Conservation (phyloP, 2,797 vertebrate genomes). For the Hozukius guyotensis region DNA sequence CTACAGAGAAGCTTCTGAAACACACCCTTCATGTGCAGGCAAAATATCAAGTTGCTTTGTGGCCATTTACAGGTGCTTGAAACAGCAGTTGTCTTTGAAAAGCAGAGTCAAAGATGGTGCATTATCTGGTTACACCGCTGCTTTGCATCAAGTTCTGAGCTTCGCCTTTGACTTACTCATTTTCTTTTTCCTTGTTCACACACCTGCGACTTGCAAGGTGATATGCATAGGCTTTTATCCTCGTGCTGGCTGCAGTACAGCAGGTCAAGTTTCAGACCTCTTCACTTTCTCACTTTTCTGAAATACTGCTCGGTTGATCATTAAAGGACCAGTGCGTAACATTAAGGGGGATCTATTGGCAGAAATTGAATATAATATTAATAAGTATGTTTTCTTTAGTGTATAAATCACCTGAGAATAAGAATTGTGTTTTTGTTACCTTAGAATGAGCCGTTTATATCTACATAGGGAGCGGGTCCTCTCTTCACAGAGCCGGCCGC, state of each 20-base stretch:
- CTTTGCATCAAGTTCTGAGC: background rate
- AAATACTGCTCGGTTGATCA: slow-evolving; percentile 34
- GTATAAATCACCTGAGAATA: too few relatives aligned
- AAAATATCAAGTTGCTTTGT: background rate
- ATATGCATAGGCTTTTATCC: slow-evolving; percentile 18
- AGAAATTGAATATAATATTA: too few relatives aligned
- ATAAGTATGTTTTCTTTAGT: too few relatives aligned
- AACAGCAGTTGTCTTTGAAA: slow-evolving; percentile 1
- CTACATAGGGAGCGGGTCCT: background rate
- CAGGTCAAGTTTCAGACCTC: slow-evolving; percentile 48
- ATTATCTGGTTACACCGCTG: background rate
- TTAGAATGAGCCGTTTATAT: too few relatives aligned
- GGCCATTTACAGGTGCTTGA: background rate
- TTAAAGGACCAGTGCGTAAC: background rate
- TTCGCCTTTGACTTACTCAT: background rate
- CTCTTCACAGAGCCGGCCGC: too few relatives aligned
- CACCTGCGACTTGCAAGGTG: slow-evolving; percentile 46
- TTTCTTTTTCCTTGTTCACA: slow-evolving; percentile 10
- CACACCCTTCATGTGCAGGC: background rate
- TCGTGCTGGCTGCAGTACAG: background rate
- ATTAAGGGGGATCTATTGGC: too few relatives aligned
- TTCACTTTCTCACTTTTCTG: slow-evolving; percentile 24
- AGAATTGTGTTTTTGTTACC: fast-evolving
- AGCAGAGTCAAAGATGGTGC: background rate
- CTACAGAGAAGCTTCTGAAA: slow-evolving; percentile 12